These are phyloP conservation scores for Ceratotherium simum DNA, from an alignment of 2,113 vertebrate genomes.

Conservation along the genomic window DNA sequence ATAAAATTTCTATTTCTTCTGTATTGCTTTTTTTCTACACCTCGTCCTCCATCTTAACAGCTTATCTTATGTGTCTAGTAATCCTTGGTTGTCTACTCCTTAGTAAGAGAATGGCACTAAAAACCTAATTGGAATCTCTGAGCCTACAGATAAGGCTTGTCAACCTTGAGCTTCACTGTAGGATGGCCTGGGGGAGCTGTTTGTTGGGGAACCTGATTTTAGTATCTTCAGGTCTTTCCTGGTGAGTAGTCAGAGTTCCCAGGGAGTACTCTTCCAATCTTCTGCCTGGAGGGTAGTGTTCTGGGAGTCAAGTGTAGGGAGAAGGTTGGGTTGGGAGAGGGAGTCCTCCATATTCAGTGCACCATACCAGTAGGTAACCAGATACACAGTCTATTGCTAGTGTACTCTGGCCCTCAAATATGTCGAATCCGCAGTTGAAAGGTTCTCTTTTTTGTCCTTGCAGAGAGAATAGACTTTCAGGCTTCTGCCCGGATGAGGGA, in stretches of 20 bases:
- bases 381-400: background rate
- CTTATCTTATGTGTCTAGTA: background rate
- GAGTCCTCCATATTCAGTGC: background rate
- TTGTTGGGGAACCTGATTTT: background rate
- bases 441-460: slow-evolving; percentile 5
- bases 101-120: background rate
- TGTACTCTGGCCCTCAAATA: background rate
- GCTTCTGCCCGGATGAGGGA: background rate
- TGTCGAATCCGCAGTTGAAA: background rate
- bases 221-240: background rate
- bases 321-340: background rate
- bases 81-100: background rate
- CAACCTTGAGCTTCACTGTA: background rate
- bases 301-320: background rate
- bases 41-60: background rate
- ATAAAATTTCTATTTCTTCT: background rate
- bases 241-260: background rate
- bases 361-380: background rate
- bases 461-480: background rate
- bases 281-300: background rate
- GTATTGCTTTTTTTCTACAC: background rate
- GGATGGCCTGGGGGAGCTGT: background rate
- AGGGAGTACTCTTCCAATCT: background rate
- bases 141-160: background rate
- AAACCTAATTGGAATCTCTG: background rate